These are phyloP conservation scores for Agrypnia vestita DNA, from an alignment of 1,140 invertebrate genomes.

Conservation along the genomic window DNA sequence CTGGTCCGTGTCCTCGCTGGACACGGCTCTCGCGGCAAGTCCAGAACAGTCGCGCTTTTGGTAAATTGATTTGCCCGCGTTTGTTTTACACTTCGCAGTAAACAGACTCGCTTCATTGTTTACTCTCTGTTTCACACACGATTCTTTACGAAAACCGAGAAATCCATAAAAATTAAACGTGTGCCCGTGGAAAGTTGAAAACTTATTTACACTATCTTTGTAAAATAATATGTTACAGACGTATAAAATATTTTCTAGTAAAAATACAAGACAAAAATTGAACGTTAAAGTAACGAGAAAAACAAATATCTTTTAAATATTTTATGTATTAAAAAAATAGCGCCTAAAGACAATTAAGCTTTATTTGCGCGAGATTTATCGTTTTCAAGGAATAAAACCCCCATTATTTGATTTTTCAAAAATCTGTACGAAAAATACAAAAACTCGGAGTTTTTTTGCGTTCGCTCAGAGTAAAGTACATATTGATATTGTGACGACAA, in stretches of 20 bases:
- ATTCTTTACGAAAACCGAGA: slow-evolving; percentile 3
- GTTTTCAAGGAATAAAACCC: no score
- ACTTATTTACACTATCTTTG: background rate
- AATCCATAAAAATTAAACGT: background rate
- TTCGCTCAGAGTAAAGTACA: background rate
- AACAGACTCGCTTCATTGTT: slow-evolving; percentile 8
- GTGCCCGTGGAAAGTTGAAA: background rate
- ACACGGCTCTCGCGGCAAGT: no score
- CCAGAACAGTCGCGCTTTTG: slow-evolving; percentile 7
- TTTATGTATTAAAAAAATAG: no score
- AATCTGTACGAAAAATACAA: no score
- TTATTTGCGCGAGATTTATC: no score
- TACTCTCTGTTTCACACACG: background rate
- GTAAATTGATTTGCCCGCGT: slow-evolving; percentile 11
- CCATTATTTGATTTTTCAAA: no score
- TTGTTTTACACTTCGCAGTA: background rate
- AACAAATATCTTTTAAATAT: no score
- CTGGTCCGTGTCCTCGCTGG: no score
- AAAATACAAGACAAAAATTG: no score
- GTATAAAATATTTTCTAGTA: background rate
- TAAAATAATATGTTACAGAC: background rate
- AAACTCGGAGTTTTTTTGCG: no score
- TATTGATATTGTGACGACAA: background rate
- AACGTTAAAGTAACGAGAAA: no score
- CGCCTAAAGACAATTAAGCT: no score